phyloP scores from a whole-genome alignment of 2,113 vertebrate species.

The Chaetops frenatus region DNA sequence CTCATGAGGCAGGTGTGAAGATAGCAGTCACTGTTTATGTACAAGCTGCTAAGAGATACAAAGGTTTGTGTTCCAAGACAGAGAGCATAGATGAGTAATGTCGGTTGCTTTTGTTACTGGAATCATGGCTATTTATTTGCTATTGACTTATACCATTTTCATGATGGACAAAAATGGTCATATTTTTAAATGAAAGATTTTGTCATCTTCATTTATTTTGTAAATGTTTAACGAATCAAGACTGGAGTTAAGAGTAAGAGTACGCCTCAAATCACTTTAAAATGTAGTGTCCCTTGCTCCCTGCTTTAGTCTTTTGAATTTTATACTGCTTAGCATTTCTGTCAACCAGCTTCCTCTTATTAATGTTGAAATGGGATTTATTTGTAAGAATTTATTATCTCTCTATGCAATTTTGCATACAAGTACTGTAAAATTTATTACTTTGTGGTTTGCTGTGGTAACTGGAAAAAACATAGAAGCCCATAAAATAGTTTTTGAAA shows the following conservation, averaged over 20 bases:
- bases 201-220: conserved; percentile 42
- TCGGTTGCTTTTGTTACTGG: conserved; percentile 20
- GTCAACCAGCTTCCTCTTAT: not conserved
- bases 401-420: conserved; percentile 35
- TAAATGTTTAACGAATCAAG: not conserved
- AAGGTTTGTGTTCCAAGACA: conserved; percentile 33
- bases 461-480: not conserved
- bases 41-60: not conserved
- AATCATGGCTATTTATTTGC: conserved; percentile 8
- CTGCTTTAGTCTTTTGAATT: not conserved
- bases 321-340: conserved; percentile 11
- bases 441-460: not conserved
- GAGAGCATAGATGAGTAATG: not conserved
- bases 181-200: conserved; percentile 13
- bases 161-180: not conserved
- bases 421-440: not conserved
- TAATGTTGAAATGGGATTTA: not conserved
- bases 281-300: not conserved
- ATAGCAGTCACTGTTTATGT: conserved; percentile 11
- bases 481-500: not conserved
- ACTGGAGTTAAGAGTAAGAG: not conserved
- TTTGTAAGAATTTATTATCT: conserved; percentile 25
- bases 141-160: conserved; percentile 5
- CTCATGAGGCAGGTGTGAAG: not conserved
- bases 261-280: not conserved